phyloP scores from a whole-genome alignment of 2,113 vertebrate species.

The Callithrix jacchus region DNA sequence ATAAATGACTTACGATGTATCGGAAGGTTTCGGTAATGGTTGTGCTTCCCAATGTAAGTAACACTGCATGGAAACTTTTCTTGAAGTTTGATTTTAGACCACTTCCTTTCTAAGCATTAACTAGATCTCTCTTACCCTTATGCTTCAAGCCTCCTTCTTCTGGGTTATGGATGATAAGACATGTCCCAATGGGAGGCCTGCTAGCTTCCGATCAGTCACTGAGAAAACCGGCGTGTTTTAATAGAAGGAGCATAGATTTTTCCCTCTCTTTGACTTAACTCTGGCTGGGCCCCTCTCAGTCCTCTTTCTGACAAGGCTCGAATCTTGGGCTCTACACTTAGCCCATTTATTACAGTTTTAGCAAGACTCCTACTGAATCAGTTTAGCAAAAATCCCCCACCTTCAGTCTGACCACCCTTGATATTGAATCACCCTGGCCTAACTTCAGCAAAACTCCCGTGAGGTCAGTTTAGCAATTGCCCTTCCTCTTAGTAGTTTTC shows the following conservation, averaged over 20 bases:
- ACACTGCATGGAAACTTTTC: background rate
- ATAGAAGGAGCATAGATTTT: background rate
- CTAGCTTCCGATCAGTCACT: background rate
- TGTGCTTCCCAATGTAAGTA: background rate
- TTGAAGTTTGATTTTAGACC: constrained; percentile 3
- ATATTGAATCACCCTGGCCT: background rate
- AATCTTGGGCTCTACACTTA: background rate
- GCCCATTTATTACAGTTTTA: background rate
- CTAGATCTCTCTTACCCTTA: background rate
- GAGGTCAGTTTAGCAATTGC: background rate
- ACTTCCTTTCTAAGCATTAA: background rate
- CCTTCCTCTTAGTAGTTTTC: background rate
- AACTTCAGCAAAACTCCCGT: background rate
- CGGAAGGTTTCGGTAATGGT: background rate
- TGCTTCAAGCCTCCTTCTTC: background rate
- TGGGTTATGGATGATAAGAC: background rate
- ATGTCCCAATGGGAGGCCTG: background rate
- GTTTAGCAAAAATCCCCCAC: background rate
- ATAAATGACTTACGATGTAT: background rate
- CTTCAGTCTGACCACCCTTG: background rate
- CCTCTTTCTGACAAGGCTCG: background rate
- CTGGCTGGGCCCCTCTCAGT: background rate
- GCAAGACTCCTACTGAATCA: background rate
- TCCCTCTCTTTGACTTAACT: background rate
- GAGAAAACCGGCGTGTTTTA: background rate